phyloP scores from a whole-genome alignment of 2,113 vertebrate species.

The Neotoma lepida region DNA sequence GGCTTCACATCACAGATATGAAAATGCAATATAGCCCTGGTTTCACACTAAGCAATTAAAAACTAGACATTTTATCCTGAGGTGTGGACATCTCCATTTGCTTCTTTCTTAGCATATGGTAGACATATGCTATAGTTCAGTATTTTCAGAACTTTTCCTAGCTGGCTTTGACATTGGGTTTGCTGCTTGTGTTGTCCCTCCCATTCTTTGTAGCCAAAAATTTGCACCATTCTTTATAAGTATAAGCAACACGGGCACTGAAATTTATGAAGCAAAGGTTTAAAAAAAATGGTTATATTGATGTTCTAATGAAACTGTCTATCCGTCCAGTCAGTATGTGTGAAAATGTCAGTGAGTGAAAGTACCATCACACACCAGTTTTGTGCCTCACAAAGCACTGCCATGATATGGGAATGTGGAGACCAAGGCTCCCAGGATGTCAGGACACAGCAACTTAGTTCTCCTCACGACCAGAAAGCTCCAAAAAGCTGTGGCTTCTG shows the following conservation, averaged over 20 bases:
- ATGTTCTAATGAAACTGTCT: background rate
- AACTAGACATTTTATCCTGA: background rate
- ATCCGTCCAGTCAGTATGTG: background rate
- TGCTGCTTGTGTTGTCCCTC: background rate
- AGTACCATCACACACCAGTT: background rate
- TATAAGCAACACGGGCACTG: background rate
- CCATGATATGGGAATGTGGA: background rate
- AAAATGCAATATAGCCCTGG: background rate
- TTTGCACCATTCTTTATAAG: slow-evolving; percentile 11
- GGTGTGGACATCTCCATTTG: background rate
- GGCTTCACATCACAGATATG: background rate
- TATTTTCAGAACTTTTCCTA: slow-evolving; percentile 5
- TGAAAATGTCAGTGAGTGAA: slow-evolving; percentile 8
- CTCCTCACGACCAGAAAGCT: background rate
- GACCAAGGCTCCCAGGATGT: background rate
- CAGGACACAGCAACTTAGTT: background rate
- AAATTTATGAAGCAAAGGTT: background rate
- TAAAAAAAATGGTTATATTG: background rate
- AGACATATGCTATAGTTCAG: background rate
- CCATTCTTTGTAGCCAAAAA: background rate
- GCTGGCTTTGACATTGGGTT: background rate
- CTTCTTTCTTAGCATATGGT: background rate
- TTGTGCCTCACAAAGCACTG: background rate
- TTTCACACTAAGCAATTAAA: background rate
- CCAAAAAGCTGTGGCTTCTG: background rate